Percentiles rank a stretch among this genome's conserved stretches.
These are phyloP conservation scores for Drosophila helvetica DNA, from an alignment of 2,888 invertebrate genomes.

Conservation along the genomic window DNA sequence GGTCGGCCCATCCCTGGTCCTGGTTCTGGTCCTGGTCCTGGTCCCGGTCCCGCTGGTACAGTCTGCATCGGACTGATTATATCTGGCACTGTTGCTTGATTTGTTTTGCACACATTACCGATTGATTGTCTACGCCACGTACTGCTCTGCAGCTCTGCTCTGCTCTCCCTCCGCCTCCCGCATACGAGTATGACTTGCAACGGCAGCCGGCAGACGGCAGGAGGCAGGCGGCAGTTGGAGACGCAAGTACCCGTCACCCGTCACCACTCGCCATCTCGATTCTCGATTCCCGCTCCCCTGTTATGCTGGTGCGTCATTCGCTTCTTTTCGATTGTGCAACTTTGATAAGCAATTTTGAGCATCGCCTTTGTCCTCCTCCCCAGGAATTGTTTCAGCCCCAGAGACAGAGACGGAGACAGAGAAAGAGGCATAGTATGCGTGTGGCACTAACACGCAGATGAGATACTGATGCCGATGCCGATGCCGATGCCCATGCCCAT, in stretches of 20 bases:
- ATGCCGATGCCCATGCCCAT: conserved; percentile 37
- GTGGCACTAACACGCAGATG: conserved; percentile 69
- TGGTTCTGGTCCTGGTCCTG: too few relatives aligned
- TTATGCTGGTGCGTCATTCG: conserved; percentile 67
- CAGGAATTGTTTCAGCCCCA: conserved; percentile 23
- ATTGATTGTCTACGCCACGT: conserved; percentile 74
- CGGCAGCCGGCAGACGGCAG: conserved; percentile 28
- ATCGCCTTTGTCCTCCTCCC: conserved; percentile 34
- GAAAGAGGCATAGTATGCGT: conserved; percentile 52
- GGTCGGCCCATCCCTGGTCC: conserved; percentile 22
- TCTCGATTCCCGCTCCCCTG: conserved; percentile 17
- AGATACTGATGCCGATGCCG: conserved; percentile 34
- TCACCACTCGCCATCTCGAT: not conserved
- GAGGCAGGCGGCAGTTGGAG: conserved; percentile 15
- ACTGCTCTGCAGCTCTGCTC: conserved; percentile 24
- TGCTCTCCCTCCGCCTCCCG: conserved; percentile 16
- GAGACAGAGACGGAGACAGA: too few relatives aligned
- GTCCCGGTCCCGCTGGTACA: conserved; percentile 12
- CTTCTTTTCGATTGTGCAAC: conserved; percentile 71
- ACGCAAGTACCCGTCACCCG: conserved; percentile 13
- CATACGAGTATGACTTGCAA: conserved; percentile 53
- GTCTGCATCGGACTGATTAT: conserved; percentile 54
- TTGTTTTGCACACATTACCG: conserved; percentile 79
- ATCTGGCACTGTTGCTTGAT: conserved; percentile 69
- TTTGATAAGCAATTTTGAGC: conserved; percentile 71